Evolutionary conservation across 2,888 invertebrate species (phyloP).

Genomic region (Coelinius sp.): DNA sequence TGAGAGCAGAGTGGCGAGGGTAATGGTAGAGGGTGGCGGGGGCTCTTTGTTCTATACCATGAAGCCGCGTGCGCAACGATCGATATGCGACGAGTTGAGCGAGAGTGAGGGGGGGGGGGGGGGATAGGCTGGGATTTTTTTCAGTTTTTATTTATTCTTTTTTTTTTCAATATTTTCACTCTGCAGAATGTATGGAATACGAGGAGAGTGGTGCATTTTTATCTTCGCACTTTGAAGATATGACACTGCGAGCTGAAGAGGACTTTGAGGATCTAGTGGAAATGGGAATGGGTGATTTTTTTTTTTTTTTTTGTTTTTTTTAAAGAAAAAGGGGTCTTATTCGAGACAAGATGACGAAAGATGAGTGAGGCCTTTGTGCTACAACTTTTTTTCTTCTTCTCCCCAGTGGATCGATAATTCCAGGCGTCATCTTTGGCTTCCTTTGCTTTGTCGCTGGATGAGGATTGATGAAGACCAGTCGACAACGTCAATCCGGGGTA

Average conservation of each 20-base stretch:
- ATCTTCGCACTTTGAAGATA: slow-evolving; percentile 24
- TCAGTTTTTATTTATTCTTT: not conserved
- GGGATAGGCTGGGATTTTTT: slow-evolving; percentile 11
- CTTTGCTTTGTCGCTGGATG: slow-evolving; percentile 47
- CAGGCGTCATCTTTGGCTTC: slow-evolving; percentile 51
- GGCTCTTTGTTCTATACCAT: slow-evolving; percentile 40
- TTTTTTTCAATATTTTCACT: slow-evolving; percentile 30
- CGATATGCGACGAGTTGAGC: slow-evolving; percentile 31
- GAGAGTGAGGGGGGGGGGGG: slow-evolving; percentile 1
- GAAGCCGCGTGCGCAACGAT: slow-evolving; percentile 38
- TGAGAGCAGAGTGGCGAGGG: not conserved
- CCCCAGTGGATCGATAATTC: slow-evolving; percentile 25
- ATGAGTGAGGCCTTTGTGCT: not conserved
- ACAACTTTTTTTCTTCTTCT: not conserved
- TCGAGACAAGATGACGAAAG: slow-evolving; percentile 1
- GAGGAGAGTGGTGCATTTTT: slow-evolving; percentile 11
- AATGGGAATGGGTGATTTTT: not conserved
- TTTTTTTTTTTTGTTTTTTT: not conserved
- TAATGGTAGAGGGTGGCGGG: not conserved
- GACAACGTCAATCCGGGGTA: slow-evolving; percentile 50
- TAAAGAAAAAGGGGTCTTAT: not conserved
- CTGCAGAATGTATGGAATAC: not conserved
- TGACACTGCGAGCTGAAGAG: slow-evolving; percentile 3
- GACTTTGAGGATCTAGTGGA: not conserved
- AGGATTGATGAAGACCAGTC: slow-evolving; percentile 52